Evolutionary conservation across 2,113 vertebrate genomes (phyloP).

Genomic region (Callionymus lyra): DNA sequence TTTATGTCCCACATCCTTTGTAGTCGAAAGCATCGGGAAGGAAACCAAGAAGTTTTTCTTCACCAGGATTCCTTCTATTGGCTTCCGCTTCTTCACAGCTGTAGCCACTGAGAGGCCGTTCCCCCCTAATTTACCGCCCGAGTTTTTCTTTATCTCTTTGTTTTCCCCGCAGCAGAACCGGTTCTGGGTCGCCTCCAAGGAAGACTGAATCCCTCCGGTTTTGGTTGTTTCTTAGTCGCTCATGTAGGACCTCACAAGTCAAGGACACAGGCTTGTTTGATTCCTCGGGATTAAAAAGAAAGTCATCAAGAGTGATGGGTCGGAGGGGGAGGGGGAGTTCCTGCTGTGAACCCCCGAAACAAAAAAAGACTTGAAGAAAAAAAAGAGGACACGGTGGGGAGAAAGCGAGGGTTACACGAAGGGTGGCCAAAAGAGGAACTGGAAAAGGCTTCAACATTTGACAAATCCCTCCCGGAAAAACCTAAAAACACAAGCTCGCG

Average conservation of each 20-base stretch:
- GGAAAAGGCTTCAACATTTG: slow-evolving; percentile 12
- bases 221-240: slow-evolving; percentile 36
- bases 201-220: slow-evolving; percentile 22
- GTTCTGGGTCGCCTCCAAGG: slow-evolving; percentile 37
- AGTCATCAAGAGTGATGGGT: slow-evolving; percentile 48
- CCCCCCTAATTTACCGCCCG: background rate
- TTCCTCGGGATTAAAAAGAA: slow-evolving; percentile 54
- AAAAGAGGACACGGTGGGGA: background rate
- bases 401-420: slow-evolving; percentile 9
- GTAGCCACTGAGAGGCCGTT: no score
- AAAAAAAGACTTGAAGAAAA: slow-evolving; percentile 12
- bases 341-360: slow-evolving; percentile 15
- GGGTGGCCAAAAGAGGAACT: background rate
- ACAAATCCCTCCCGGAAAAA: slow-evolving; percentile 22
- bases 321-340: slow-evolving; percentile 27
- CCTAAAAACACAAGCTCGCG: slow-evolving; percentile 23
- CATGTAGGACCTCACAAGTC: slow-evolving; percentile 40
- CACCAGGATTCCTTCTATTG: no score
- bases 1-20: no score
- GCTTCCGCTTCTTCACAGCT: no score
- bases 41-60: no score
- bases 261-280: slow-evolving; percentile 52
- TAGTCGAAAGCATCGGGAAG: no score
- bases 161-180: slow-evolving; percentile 17
- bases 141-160: slow-evolving; percentile 9